phyloP scores from a whole-genome alignment of 1,140 invertebrate species.

The Panulirus ornatus region DNA sequence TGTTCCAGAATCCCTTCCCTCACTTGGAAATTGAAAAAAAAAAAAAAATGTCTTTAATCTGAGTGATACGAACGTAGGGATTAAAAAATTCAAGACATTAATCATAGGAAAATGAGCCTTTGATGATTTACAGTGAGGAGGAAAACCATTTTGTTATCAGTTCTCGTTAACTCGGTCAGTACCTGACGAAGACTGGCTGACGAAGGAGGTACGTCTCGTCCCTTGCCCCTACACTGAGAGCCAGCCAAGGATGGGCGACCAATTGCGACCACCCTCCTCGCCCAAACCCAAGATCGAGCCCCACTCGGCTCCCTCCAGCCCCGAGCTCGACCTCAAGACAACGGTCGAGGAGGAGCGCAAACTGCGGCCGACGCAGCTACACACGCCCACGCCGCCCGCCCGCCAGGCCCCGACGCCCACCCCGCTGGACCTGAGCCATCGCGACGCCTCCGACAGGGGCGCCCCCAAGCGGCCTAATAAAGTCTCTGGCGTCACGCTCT shows the following conservation, averaged over 20 bases:
- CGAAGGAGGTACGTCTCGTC: no score
- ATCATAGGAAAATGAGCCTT: no score
- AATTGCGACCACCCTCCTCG: background rate
- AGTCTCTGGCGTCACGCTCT: conserved; percentile 50
- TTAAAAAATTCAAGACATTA: no score
- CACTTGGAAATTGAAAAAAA: no score
- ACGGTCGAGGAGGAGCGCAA: conserved; percentile 4
- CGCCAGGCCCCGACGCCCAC: background rate
- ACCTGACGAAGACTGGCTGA: no score
- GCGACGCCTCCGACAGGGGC: background rate
- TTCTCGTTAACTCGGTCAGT: no score
- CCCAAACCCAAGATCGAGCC: conserved; percentile 44
- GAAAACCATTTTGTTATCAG: no score
- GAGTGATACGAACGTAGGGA: no score
- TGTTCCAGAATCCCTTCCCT: no score
- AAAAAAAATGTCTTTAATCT: no score
- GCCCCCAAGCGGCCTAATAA: conserved; percentile 12
- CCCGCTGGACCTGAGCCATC: conserved; percentile 56
- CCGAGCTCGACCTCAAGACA: conserved; percentile 5
- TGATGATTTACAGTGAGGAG: no score
- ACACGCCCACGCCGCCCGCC: background rate
- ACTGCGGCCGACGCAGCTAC: background rate
- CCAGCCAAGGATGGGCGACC: conserved; percentile 11
- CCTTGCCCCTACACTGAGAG: no score
- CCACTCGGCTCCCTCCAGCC: conserved; percentile 48